Percentiles rank a stretch among this genome's conserved stretches.
These are phyloP conservation scores for Etia nguti DNA, from an alignment of 2,113 vertebrate genomes.

Conservation along the genomic window DNA sequence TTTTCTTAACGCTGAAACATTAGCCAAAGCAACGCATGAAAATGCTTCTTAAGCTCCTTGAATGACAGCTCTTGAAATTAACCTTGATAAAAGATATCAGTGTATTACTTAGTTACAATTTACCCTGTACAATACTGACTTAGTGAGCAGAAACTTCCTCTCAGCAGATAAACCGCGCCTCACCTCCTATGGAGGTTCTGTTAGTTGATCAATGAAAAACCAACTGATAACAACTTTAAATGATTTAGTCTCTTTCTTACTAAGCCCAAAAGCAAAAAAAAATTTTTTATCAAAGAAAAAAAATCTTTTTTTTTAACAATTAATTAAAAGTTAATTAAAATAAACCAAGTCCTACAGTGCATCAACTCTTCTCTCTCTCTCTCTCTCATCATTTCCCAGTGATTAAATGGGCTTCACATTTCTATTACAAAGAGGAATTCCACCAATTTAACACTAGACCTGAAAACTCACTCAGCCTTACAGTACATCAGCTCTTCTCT, in stretches of 20 bases:
- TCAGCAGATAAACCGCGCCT: neutral
- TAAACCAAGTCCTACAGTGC: neutral
- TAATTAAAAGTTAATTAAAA: neutral
- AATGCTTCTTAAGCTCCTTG: neutral
- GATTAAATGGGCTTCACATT: neutral
- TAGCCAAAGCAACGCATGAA: neutral
- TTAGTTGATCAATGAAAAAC: neutral
- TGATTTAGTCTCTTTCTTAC: neutral
- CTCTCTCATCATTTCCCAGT: neutral
- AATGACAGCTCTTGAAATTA: neutral
- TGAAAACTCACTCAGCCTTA: neutral
- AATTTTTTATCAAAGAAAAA: neutral
- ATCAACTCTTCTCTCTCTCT: neutral
- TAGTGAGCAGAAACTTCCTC: neutral
- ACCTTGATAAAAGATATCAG: neutral
- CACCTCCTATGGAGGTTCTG: neutral
- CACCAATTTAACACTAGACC: neutral
- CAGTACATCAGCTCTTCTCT: neutral
- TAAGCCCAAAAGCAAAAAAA: neutral
- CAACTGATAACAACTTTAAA: neutral
- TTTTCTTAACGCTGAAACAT: neutral
- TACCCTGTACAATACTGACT: neutral
- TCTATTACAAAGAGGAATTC: neutral
- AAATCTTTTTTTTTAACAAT: neutral
- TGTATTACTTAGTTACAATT: neutral